Evolutionary conservation across 1,140 invertebrate species (phyloP).

Genomic region (Pachyrhynchus sulphureomaculatus): DNA sequence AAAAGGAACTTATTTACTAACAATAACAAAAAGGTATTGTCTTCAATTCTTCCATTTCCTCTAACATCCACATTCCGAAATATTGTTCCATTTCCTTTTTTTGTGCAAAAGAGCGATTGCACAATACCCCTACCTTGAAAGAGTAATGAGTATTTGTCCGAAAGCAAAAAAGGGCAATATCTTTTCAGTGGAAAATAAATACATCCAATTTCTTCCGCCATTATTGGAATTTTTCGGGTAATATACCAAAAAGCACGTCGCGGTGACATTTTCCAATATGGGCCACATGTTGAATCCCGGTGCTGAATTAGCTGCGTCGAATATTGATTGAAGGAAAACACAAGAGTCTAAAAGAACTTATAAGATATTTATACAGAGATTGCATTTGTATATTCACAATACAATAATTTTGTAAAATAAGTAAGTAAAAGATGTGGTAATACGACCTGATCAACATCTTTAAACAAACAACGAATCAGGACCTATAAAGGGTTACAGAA

Average conservation of each 20-base stretch:
- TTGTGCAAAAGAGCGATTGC: neutral
- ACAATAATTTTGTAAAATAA: no score
- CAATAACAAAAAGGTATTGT: no score
- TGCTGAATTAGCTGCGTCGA: conserved; percentile 15
- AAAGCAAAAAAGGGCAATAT: conserved; percentile 19
- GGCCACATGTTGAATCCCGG: conserved; percentile 30
- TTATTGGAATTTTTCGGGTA: conserved; percentile 36
- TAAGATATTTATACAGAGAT: no score
- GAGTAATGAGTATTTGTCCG: conserved; percentile 21
- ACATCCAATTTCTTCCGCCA: conserved; percentile 25
- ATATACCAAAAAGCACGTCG: conserved; percentile 29
- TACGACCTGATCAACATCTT: no score
- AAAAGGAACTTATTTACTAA: no score
- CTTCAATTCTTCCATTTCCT: neutral
- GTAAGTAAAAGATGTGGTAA: no score
- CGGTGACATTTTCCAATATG: conserved; percentile 26
- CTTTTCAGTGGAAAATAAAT: conserved; percentile 25
- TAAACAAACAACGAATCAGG: no score
- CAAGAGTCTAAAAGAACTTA: neutral
- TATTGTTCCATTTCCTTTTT: neutral
- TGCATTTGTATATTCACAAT: no score
- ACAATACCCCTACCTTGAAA: neutral
- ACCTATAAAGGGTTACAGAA: no score
- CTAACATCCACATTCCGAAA: neutral
- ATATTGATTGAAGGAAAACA: conserved; percentile 10